Evolutionary conservation across 1,140 invertebrate genomes (phyloP).

Genomic region (Tetragonula clypearis): DNA sequence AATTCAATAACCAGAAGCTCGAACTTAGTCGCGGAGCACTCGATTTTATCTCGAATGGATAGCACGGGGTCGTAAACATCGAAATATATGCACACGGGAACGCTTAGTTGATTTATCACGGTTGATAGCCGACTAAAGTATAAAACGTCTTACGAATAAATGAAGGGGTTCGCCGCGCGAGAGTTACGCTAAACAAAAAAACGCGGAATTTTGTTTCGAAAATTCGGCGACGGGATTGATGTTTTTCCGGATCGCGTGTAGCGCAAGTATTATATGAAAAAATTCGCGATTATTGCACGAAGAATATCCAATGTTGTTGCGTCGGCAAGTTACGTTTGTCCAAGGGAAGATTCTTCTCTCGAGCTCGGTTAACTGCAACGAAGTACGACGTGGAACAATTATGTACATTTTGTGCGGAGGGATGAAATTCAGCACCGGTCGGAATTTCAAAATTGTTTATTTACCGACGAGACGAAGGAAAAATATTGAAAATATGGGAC

Average conservation of each 20-base stretch:
- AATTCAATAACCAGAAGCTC: no score
- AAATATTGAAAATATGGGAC: not conserved
- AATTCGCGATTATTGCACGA: not conserved
- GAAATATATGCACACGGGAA: conserved; percentile 36
- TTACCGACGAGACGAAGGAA: not conserved
- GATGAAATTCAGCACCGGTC: not conserved
- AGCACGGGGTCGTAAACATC: conserved; percentile 38
- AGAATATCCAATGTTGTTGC: not conserved
- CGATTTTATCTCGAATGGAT: not conserved
- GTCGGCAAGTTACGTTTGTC: not conserved
- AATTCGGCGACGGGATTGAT: not conserved
- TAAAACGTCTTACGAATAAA: conserved; percentile 49
- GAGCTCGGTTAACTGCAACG: not conserved
- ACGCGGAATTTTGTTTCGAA: not conserved
- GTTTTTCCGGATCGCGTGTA: not conserved
- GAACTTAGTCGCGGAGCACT: no score
- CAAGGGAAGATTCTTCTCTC: not conserved
- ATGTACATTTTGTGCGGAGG: not conserved
- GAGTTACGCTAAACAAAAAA: not conserved
- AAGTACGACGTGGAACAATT: not conserved
- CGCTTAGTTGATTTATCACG: conserved; percentile 44
- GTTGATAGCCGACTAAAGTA: conserved; percentile 33
- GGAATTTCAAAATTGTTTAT: conserved; percentile 2
- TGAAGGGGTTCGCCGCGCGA: not conserved
- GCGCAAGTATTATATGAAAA: not conserved